Conservation (phyloP, 2,888 invertebrate genomes). For the Hyppa rectilinea region DNA sequence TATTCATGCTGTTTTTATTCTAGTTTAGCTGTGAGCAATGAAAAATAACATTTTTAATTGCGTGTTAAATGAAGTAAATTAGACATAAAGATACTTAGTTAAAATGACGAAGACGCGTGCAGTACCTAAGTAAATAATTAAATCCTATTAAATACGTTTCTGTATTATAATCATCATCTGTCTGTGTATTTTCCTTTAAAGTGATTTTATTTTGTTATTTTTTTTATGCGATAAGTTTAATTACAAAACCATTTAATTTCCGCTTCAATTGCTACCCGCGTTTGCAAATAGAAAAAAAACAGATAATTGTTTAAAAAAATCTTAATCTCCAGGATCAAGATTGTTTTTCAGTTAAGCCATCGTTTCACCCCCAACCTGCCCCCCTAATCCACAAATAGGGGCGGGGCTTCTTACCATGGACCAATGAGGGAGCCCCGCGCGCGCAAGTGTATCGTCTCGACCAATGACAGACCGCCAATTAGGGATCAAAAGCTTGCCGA, state of each 20-base stretch:
- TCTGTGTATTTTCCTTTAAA: too few species aligned
- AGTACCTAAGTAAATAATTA: too few species aligned
- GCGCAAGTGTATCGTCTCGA: slow-evolving; percentile 69
- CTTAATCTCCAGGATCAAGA: slow-evolving; percentile 76
- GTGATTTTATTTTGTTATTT: too few species aligned
- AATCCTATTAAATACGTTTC: too few species aligned
- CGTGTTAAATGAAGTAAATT: too few species aligned
- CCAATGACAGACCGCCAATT: slow-evolving; percentile 84
- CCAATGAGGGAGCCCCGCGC: slow-evolving; percentile 76
- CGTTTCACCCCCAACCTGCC: slow-evolving; percentile 72
- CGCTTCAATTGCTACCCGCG: neutral
- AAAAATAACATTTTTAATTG: neutral
- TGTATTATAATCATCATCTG: too few species aligned
- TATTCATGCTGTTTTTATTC: neutral
- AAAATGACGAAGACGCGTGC: too few species aligned
- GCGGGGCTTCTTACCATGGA: slow-evolving; percentile 67
- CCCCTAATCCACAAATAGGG: slow-evolving; percentile 80
- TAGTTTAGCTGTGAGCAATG: neutral
- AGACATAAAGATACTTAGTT: too few species aligned
- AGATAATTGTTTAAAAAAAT: neutral
- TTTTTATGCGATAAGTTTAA: too few species aligned
- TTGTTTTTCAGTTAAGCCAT: slow-evolving; percentile 50
- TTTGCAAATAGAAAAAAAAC: slow-evolving; percentile 23
- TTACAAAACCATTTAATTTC: neutral
- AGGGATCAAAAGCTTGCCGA: slow-evolving; percentile 83